Conservation (phyloP, 2,113 vertebrate species). For the Riparia riparia region DNA sequence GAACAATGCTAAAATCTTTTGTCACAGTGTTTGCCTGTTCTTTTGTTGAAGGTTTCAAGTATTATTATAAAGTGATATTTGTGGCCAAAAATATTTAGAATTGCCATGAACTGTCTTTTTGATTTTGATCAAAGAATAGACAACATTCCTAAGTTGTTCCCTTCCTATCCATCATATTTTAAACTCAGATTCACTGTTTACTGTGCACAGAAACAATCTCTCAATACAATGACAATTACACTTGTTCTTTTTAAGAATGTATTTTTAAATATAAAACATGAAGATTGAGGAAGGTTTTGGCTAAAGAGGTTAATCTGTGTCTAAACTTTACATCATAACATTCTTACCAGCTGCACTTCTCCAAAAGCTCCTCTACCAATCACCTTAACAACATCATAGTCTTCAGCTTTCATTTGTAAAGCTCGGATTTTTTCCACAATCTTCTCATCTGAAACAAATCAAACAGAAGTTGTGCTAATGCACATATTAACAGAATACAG, state of each 20-base stretch:
- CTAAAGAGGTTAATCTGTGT: neutral
- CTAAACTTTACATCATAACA: neutral
- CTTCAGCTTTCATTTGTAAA: slow-evolving; percentile 97
- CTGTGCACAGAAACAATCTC: neutral
- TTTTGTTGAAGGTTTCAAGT: neutral
- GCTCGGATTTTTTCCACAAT: slow-evolving; percentile 88
- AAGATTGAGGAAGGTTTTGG: neutral
- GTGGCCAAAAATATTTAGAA: neutral
- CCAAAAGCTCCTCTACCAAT: slow-evolving; percentile 98
- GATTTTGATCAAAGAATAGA: neutral
- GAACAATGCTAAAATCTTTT: neutral
- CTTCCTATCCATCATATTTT: neutral
- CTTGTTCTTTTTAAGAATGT: neutral
- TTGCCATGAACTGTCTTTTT: neutral
- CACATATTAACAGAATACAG: neutral
- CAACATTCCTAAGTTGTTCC: neutral
- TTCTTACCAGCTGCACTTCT: slow-evolving; percentile 96
- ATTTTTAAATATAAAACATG: neutral
- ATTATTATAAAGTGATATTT: neutral
- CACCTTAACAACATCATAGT: slow-evolving; percentile 97
- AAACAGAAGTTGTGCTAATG: neutral
- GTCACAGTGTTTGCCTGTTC: neutral
- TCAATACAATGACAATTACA: neutral
- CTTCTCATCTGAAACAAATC: slow-evolving; percentile 87
- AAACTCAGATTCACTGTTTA: neutral